Evolutionary conservation across 2,888 invertebrate genomes (phyloP), one percentile per base, ranked within the genome.

Genomic region (Sarcophaga variegata): DNA sequence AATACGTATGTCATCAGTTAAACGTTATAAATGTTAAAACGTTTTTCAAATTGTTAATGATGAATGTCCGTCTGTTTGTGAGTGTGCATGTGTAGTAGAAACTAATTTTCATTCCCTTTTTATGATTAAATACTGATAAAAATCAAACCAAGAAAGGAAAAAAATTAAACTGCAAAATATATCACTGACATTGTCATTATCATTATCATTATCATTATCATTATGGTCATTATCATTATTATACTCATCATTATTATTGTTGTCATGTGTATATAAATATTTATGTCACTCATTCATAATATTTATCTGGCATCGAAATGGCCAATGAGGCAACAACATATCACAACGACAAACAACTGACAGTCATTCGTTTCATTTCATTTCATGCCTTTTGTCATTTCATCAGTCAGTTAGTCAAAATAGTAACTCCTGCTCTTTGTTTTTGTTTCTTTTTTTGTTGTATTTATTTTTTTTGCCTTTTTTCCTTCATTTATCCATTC

Each of bases 1-100:
- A 82, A 83, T 75, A 86, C 82, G 87, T 76, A 86, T 84, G 87
- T 76, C 84, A 84, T 82, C 82, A 79, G 75, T 22, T 67, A 70
- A 54, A 54, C 54, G 74, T 71, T 72, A 72, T 45, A 17, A 84
- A 79, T 84, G 70, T 64, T 47, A 47, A 49, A 66, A 71, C 66
- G 71, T 72, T 72, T 62, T 66, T 72, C 72, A 14, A 14, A 12
- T 54, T 54, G 54, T 14, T 54, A 5, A 27, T 22, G 47, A 72
- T 78, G 71, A 72, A 78, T 62, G 64, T 60, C 17, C 37, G 27
- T 22, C 25, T 49, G 20, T 17, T 20, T 20, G 1, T 71, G 60
- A 54, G 27, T 77, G 37, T 27, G n/a, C 12, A 10, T 59, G 37
- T 70, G 70, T 74, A 70, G 74, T 54, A 54, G 17, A 54, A 14